phyloP scores from a whole-genome alignment of 2,113 vertebrate species.

The Tringa solitaria region DNA sequence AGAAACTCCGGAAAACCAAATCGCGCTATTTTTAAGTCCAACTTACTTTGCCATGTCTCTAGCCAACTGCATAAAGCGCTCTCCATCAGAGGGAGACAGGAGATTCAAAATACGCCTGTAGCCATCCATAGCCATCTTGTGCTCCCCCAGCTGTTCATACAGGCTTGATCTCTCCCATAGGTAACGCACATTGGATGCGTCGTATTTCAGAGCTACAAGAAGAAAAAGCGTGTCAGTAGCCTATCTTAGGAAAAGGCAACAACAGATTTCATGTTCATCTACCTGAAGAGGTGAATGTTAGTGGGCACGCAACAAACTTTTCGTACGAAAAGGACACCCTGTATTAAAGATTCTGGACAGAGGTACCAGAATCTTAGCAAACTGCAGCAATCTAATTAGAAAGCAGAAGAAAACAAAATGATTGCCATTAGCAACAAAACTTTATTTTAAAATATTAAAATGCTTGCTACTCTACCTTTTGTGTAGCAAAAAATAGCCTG shows the following conservation, averaged over 20 bases:
- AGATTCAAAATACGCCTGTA: slow-evolving; percentile 91
- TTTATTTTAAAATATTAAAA: background rate
- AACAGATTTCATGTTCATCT: background rate
- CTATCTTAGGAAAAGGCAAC: background rate
- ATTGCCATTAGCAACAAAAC: background rate
- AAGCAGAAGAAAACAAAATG: background rate
- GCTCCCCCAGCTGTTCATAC: slow-evolving; percentile 92
- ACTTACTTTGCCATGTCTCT: slow-evolving; percentile 97
- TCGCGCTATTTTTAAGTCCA: rapidly evolving
- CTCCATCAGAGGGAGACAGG: slow-evolving; percentile 88
- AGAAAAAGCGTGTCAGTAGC: background rate
- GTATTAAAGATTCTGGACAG: background rate
- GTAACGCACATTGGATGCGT: slow-evolving; percentile 91
- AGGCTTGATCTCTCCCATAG: slow-evolving; percentile 96
- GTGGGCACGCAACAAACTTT: rapidly evolving
- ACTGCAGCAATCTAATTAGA: background rate
- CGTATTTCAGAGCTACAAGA: slow-evolving; percentile 86
- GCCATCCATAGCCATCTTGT: slow-evolving; percentile 96
- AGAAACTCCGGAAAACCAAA: background rate
- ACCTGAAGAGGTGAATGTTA: background rate
- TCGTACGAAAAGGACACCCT: background rate
- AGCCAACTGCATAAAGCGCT: slow-evolving; percentile 95
- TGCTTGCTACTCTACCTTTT: slow-evolving; percentile 79
- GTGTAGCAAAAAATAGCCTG: slow-evolving; percentile 96
- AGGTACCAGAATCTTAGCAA: background rate